A percentile compares a stretch with the other conserved stretches of the same genome.
Evolutionary conservation across 64 coral and sea anemone genomes (phyloP).

Genomic region (Astreopora myriophthalma): DNA sequence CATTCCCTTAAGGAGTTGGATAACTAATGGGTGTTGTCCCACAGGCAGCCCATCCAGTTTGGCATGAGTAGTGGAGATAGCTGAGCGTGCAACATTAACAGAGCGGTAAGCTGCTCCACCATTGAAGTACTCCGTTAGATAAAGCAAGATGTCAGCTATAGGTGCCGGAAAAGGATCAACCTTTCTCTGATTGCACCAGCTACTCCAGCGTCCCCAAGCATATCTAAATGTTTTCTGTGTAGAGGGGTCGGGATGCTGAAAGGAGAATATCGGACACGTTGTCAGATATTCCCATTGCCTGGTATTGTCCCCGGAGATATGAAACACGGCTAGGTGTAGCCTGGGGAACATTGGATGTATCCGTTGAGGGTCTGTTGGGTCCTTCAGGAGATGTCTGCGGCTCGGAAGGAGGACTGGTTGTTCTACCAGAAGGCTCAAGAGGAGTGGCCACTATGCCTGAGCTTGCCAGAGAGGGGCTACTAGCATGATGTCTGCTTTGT

Average conservation of each 20-base stretch:
- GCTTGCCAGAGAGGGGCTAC: neutral
- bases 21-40: neutral
- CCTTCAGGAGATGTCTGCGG: neutral
- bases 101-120: neutral
- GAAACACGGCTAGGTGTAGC: conserved; percentile 12
- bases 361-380: neutral
- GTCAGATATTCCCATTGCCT: neutral
- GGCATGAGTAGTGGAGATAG: conserved; percentile 7
- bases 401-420: neutral
- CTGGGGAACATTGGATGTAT: neutral
- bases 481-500: neutral
- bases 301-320: conserved; percentile 1
- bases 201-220: neutral
- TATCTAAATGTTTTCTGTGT: conserved; percentile 28
- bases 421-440: neutral
- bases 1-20: neutral
- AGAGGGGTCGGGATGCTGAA: conserved; percentile 1
- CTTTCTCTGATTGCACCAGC: neutral
- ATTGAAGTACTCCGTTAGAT: conserved; percentile 26
- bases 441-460: neutral
- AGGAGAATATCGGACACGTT: conserved; percentile 25
- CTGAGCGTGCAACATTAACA: conserved; percentile 24
- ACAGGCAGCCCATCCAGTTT: neutral
- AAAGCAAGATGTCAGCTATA: neutral
- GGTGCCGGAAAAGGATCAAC: neutral